Percentiles rank a stretch among this genome's conserved stretches.
These are phyloP conservation scores for Phengaris alcon DNA, from an alignment of 2,888 invertebrate species.

Conservation along the genomic window DNA sequence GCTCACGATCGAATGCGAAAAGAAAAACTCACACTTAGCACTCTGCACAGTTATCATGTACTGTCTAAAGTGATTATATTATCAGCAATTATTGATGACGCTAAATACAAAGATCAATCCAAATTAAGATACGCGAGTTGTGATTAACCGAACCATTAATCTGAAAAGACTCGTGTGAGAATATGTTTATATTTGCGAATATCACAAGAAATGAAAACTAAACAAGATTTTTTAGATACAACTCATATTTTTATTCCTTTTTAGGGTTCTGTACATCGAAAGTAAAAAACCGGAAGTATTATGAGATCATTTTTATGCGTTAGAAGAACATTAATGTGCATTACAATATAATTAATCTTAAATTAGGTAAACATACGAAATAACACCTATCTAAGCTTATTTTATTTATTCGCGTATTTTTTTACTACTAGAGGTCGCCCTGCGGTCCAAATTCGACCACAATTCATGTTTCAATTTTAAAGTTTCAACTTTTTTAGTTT, in stretches of 20 bases:
- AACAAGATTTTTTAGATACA: background rate
- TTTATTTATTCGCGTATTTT: background rate
- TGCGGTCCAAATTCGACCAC: no score
- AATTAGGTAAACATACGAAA: background rate
- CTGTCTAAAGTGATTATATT: background rate
- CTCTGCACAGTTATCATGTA: background rate
- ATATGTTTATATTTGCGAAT: background rate
- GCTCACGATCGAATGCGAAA: no score
- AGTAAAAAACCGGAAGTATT: no score
- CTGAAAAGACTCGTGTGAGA: background rate
- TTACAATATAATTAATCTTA: background rate
- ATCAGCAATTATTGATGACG: background rate
- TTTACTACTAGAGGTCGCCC: background rate
- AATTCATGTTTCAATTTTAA: no score
- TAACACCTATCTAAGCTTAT: background rate
- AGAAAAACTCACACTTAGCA: no score
- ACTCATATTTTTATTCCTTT: no score
- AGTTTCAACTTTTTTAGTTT: no score
- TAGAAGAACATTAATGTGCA: no score
- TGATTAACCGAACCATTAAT: background rate
- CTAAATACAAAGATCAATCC: background rate
- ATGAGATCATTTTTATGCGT: no score
- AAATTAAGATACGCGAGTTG: conserved; percentile 3
- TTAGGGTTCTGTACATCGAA: no score
- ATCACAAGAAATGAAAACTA: background rate